Base-by-base conservation (phyloP, 2,888 invertebrate genomes). In the Drosophila siamana region DNA sequence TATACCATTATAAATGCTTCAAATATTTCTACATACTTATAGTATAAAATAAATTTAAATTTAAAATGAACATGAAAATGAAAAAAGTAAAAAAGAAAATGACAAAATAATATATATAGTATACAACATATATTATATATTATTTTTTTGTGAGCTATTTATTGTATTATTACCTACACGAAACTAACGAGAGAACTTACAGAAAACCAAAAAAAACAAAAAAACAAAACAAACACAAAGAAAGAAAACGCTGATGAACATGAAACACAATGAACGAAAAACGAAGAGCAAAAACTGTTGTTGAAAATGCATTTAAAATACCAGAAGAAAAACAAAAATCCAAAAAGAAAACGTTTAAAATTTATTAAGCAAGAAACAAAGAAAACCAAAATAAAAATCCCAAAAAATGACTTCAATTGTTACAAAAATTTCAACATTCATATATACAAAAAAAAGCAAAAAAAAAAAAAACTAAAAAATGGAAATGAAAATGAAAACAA, bases 291-390 rank as follows among this genome's bases (percentile, higher is more conserved):
- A 72, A 56, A 80, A 80, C 74, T 78, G 84, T 80, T 80, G 78
- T 80, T 80, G 63, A 70, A 80, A 75, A 70, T 80, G 80, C 80
- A 86, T 80, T 86, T 88, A 88, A 69, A 68, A 56, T 33, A 60
- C 44, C 41, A 55, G 43, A 52, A 36, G 56, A 33, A 65, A 69
- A 44, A 3, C 4, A 24, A 24, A 24, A 24, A n/a, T n/a, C n/a
- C 24, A 4, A 59, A 40, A 54, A 47, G 47, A 47, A 30, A 40
- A 47, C 22, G 40, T 57, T 64, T 59, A 64, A 67, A 64, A 65
- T 65, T 65, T 69, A 72, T 54, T 74, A 69, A 70, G 47, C 63
- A 54, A 66, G 68, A 13, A 24, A 60, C 19, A 1, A 55, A 40
- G 22, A 26, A 55, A 36, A n/a, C n/a, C n/a, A n/a, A n/a, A n/a